phyloP scores from a whole-genome alignment of 2,113 vertebrate genomes.

The Amphilophus citrinellus region DNA sequence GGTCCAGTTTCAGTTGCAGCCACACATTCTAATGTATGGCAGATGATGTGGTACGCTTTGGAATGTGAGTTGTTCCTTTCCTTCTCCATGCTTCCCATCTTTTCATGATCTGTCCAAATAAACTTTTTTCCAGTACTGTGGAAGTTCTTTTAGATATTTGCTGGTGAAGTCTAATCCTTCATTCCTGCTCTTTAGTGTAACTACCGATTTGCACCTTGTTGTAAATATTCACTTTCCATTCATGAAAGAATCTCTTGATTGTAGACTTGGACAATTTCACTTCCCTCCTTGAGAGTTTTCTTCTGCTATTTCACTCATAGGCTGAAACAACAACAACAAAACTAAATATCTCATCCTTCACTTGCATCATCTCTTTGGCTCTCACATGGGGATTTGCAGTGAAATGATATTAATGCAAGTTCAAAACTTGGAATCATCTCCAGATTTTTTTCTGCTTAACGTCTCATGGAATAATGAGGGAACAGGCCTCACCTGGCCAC shows the following conservation, averaged over 20 bases:
- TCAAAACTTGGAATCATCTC: not conserved
- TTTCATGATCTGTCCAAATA: not conserved
- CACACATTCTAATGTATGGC: not conserved
- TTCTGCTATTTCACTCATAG: not conserved
- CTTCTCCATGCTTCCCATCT: not conserved
- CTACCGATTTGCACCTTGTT: not conserved
- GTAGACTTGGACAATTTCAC: not conserved
- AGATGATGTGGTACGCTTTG: not conserved
- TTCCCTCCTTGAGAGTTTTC: not conserved
- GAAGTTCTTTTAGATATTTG: not conserved
- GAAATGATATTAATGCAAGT: not conserved
- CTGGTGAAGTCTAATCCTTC: not conserved
- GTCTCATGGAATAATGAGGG: not conserved
- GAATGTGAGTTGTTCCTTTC: not conserved
- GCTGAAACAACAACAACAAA: too few species aligned
- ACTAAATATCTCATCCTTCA: too few species aligned
- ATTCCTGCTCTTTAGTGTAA: not conserved
- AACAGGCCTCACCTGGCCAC: not conserved
- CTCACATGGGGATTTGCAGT: not conserved
- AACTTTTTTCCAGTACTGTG: not conserved
- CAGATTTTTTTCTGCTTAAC: not conserved
- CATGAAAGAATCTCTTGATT: not conserved
- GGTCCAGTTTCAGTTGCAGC: not conserved
- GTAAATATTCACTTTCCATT: not conserved
- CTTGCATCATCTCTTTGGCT: not conserved